Conservation (phyloP, 2,888 invertebrate genomes). For the Cataglyphis albicans region DNA sequence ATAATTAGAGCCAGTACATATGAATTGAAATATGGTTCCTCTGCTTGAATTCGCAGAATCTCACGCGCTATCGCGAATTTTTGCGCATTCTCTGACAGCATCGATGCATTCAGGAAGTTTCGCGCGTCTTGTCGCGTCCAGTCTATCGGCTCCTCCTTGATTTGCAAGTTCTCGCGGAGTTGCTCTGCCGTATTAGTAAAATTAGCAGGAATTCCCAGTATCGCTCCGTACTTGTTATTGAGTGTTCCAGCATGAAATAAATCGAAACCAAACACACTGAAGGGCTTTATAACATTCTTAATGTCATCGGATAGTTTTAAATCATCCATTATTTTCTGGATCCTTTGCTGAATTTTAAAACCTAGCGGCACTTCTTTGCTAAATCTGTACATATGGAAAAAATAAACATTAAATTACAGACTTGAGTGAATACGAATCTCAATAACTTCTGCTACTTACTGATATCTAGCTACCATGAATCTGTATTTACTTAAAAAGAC, state of each 20-base stretch:
- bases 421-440: not conserved
- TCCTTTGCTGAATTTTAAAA: conserved; percentile 85
- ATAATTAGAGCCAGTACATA: conserved; percentile 80
- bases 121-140: conserved; percentile 90
- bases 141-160: conserved; percentile 88
- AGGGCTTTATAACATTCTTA: conserved; percentile 88
- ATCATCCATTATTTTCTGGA: conserved; percentile 88
- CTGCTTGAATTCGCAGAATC: conserved; percentile 89
- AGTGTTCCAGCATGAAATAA: conserved; percentile 90
- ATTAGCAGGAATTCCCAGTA: conserved; percentile 92
- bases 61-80: conserved; percentile 93
- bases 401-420: not conserved
- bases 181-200: conserved; percentile 89
- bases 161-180: conserved; percentile 86
- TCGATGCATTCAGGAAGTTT: conserved; percentile 89
- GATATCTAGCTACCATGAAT: conserved; percentile 89
- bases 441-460: conserved; percentile 85
- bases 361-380: conserved; percentile 15
- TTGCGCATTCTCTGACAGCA: conserved; percentile 92
- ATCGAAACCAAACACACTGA: conserved; percentile 92
- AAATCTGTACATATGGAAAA: not conserved
- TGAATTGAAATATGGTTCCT: conserved; percentile 86
- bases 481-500: conserved; percentile 88
- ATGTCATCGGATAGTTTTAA: conserved; percentile 87
- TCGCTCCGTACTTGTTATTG: conserved; percentile 87